Evolutionary conservation across 2,888 invertebrate species (phyloP), one percentile per base, ranked within the genome.

Genomic region (Melanchra persicariae): DNA sequence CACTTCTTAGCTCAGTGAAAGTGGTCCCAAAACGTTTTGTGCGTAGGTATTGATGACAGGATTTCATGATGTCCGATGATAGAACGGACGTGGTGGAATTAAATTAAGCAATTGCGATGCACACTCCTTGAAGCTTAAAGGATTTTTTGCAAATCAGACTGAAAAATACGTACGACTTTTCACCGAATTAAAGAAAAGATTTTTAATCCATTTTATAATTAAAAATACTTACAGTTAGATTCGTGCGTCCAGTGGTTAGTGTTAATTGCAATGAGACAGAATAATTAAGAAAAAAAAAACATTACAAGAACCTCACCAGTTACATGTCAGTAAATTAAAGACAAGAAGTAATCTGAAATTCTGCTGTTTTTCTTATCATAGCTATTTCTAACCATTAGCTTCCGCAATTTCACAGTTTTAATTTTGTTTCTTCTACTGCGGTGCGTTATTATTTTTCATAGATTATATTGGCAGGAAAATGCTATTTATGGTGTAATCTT

Each of bases 381-480:
- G 15, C 40, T 40, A 47, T 52, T 63, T 49, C 4, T 57, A 69
- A 58, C 34, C 30, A 34, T 7, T 66, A 2, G 30, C 34, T 60
- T 69, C 57, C 17, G 57, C 30, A 66, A 70, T 82, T 82, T 80
- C 79, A 73, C 78, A 64, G 78, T 81, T 77, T 51, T 60, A 43
- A 63, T 70, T n/a, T 47, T 45, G 26, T 24, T 19, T 63, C 57
- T 63, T n/a, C 24, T 30, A 61, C 24, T 67, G 63, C 24, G 6
- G 30, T n/a, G 24, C 7, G 3, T 15, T 26, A 26, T 59, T 43
- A 26, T 45, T 52, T 52, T 43, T 43, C 43, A n/a, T 37, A 19
- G 5, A 43, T 1, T 15, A 3, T 2, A 0, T 8, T 26, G 2
- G 8, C 19, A 52, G n/a, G 17, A n/a, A 30, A 57, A 57, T 19